Evolutionary conservation across 2,888 invertebrate genomes (phyloP), one percentile per base, ranked within the genome.

Genomic region (Coenonympha arcania): DNA sequence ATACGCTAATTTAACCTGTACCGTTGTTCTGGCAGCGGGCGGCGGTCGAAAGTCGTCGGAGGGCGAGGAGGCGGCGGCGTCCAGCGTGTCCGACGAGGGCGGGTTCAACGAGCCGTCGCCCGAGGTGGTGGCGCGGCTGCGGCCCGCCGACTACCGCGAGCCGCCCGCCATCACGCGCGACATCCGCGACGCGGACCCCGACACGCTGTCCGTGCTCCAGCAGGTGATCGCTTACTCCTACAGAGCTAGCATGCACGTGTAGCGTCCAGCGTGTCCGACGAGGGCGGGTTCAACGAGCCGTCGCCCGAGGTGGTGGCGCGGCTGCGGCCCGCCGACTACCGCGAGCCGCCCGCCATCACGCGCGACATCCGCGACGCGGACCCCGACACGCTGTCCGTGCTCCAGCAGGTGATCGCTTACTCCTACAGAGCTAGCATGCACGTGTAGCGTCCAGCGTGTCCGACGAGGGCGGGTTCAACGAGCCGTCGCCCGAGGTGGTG

Each of bases 41-140:
- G 84, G 81, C 64, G 81, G 76, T 69, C 76, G 82, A 71, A 84
- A 83, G 69, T 81, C 79, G 39, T 77, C 87, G 70, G 78, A 86
- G 77, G 64, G 89, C 85, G 82, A 88, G 76, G 73, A 89, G 63
- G 88, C 87, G 55, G 87, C 89, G 53, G 88, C 92, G 42, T 92
- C 92, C 62, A 88, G 88, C 59, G 83, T 79, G 53, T 89, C 89
- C 16, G 91, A 92, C 73, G 91, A 91, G 69, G 91, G 91, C 45
- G 91, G 91, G 42, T 91, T 91, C 79, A 91, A 91, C 76, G 92
- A 91, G 75, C 91, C 91, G 18, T 90, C 89, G 54, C 91, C 91
- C 11, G 91, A 90, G 73, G 89, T 92, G 63, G 90, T 90, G 74
- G 91, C 91, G 54, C 84, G 89, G 49, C 70, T 89, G 60, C 75